phyloP scores from a whole-genome alignment of 2,888 invertebrate species.

The Mechanitis messenoides region DNA sequence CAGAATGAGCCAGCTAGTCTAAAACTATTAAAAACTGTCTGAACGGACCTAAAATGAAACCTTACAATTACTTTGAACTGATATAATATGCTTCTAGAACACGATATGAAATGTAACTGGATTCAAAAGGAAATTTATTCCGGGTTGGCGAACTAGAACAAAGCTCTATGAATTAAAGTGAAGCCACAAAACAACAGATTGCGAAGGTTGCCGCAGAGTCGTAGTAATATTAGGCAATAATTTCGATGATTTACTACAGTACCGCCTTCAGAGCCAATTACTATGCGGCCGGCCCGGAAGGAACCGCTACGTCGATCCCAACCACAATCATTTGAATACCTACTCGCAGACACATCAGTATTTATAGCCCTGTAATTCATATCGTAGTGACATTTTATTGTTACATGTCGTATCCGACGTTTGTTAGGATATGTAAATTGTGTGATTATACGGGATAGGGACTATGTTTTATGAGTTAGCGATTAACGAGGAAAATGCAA shows the following conservation, averaged over 20 bases:
- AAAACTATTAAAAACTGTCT: slow-evolving; percentile 12
- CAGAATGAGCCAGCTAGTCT: neutral
- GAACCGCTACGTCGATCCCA: slow-evolving; percentile 68
- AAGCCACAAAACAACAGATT: slow-evolving; percentile 60
- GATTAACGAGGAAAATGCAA: slow-evolving; percentile 23
- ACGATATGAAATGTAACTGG: slow-evolving; percentile 41
- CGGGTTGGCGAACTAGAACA: slow-evolving; percentile 47
- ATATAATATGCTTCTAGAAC: slow-evolving; percentile 34
- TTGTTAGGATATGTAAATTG: slow-evolving; percentile 46
- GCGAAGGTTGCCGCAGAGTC: slow-evolving; percentile 49
- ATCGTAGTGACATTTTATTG: slow-evolving; percentile 63
- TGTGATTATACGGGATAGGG: slow-evolving; percentile 26
- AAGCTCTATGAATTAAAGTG: slow-evolving; percentile 57
- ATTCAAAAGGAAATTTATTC: slow-evolving; percentile 52
- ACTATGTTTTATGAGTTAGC: slow-evolving; percentile 24
- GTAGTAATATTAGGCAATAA: slow-evolving; percentile 71
- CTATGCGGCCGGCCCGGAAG: slow-evolving; percentile 70
- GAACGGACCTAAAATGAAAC: slow-evolving; percentile 20
- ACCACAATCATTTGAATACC: slow-evolving; percentile 73
- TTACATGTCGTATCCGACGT: slow-evolving; percentile 50
- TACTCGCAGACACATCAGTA: slow-evolving; percentile 58
- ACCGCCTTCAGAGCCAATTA: slow-evolving; percentile 65
- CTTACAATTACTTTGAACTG: slow-evolving; percentile 30
- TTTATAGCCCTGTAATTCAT: slow-evolving; percentile 69
- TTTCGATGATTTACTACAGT: slow-evolving; percentile 70